Evolutionary conservation across 2,113 vertebrate species (phyloP).

Genomic region (Hemiscyllium ocellatum): DNA sequence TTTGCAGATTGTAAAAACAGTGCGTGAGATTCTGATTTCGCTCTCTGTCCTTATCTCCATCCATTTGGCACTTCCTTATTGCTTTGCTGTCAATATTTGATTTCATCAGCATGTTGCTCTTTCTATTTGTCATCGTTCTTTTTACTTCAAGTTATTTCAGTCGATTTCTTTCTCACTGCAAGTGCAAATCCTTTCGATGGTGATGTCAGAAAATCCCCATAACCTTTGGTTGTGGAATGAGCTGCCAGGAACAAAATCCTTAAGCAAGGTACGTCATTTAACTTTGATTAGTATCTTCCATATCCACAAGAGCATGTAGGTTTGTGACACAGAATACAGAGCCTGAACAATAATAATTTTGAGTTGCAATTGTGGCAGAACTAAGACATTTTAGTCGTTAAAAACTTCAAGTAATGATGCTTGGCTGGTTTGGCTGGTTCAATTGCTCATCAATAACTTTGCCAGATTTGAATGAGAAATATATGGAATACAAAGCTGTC

Average conservation of each 20-base stretch:
- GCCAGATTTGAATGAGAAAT: background rate
- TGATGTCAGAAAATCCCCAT: constrained; percentile 54
- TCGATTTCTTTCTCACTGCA: background rate
- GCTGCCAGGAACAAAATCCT: constrained; percentile 64
- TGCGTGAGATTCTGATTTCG: too few species aligned
- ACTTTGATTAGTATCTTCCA: background rate
- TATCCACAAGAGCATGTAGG: background rate
- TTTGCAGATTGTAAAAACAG: background rate
- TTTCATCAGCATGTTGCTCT: background rate
- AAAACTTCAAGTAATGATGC: background rate
- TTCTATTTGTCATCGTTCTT: background rate
- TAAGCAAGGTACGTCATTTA: constrained; percentile 59
- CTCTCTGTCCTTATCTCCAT: background rate
- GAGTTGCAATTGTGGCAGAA: background rate
- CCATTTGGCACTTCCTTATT: background rate
- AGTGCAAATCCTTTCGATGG: constrained; percentile 47
- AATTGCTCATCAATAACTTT: background rate
- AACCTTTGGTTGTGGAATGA: constrained; percentile 59
- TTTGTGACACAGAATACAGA: background rate
- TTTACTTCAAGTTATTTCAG: background rate
- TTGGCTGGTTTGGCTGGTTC: background rate
- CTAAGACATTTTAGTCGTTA: background rate
- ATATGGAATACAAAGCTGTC: background rate
- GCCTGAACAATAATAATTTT: too few species aligned
- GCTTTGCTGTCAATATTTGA: background rate